Percentiles rank a stretch among this genome's conserved stretches.
phyloP scores from a whole-genome alignment of 2,888 invertebrate species.

The Leptinotarsa haldemani region DNA sequence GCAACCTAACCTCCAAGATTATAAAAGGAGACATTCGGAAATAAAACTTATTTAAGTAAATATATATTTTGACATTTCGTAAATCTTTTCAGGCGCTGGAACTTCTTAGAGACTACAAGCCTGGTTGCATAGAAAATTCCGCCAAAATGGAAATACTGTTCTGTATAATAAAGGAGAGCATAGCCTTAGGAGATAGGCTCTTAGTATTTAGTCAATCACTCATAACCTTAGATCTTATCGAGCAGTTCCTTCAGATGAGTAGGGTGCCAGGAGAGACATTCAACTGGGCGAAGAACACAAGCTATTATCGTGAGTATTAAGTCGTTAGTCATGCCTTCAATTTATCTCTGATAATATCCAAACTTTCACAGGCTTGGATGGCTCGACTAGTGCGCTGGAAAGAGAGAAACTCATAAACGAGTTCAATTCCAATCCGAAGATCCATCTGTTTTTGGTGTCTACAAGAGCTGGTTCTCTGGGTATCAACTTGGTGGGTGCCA shows the following conservation, averaged over 20 bases:
- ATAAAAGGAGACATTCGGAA: no score
- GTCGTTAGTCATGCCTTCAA: neutral
- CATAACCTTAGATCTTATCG: slow-evolving; percentile 93
- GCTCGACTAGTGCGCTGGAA: slow-evolving; percentile 93
- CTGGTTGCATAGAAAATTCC: slow-evolving; percentile 91
- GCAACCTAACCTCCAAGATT: no score
- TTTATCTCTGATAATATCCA: slow-evolving; percentile 23
- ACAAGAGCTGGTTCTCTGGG: slow-evolving; percentile 97
- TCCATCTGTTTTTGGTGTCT: slow-evolving; percentile 94
- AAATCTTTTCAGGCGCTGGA: slow-evolving; percentile 74
- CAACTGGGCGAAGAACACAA: slow-evolving; percentile 86
- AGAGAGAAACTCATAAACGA: slow-evolving; percentile 96
- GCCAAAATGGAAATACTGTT: slow-evolving; percentile 96
- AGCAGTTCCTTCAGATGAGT: slow-evolving; percentile 87
- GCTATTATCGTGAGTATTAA: slow-evolving; percentile 86
- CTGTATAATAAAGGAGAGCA: slow-evolving; percentile 89
- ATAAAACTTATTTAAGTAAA: no score
- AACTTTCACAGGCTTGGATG: slow-evolving; percentile 82
- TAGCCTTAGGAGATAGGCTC: slow-evolving; percentile 88
- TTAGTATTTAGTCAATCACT: slow-evolving; percentile 96
- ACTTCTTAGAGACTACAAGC: slow-evolving; percentile 84
- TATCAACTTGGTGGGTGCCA: slow-evolving; percentile 97
- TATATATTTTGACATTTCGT: no score
- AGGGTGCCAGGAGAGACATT: slow-evolving; percentile 76
- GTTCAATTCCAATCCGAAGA: slow-evolving; percentile 89